Base-by-base conservation (phyloP, 2,797 vertebrate genomes). In the Sebastes trivittatus region DNA sequence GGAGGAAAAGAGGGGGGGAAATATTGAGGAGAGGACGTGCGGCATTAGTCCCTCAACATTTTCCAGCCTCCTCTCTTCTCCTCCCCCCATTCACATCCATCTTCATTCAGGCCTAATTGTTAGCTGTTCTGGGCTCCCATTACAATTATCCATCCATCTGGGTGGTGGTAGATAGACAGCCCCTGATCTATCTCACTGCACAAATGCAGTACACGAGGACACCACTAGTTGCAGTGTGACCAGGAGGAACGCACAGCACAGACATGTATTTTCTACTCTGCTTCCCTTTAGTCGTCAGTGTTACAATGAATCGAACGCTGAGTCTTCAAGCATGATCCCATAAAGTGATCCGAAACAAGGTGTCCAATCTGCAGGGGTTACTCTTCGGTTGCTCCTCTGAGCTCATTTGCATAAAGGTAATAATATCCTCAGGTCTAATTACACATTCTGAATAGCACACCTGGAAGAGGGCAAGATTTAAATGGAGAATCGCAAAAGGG, bases 141-240 rank as follows among this genome's bases (percentile, higher is more conserved):
- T 90, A 91, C 90, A 94, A 93, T 94, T 94, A 94, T 80, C 80
- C 85, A 84, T 92, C 92, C 92, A 92, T 94, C 93, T 94, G 91
- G 85, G 87, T 72, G 81, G 82, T 66, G 80, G 84, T 56, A 69
- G 79, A 86, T 55, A 87, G 78, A 86, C 86, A 84, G 82, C 58
- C 63, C 34, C 87, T 72, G 83, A 88, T 92, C 81, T 64, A 78
- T 91, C 88, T 83, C 69, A 68, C 60, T 62, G 23, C 84, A 85
- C 87, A 75, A 75, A 80, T 74, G 80, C 88, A 85, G 77, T 80
- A 46, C 89, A 87, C 22, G 71, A 82, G 68, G 80, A 88, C 72
- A 61, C 83, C 87, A 89, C 86, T 60, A 79, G 83, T 87, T 90
- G 80, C 85, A 84, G 36, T 78, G 75, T 66, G 64, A 60, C 42